Conservation (phyloP, 2,113 vertebrate species). For the Panthera uncia region DNA sequence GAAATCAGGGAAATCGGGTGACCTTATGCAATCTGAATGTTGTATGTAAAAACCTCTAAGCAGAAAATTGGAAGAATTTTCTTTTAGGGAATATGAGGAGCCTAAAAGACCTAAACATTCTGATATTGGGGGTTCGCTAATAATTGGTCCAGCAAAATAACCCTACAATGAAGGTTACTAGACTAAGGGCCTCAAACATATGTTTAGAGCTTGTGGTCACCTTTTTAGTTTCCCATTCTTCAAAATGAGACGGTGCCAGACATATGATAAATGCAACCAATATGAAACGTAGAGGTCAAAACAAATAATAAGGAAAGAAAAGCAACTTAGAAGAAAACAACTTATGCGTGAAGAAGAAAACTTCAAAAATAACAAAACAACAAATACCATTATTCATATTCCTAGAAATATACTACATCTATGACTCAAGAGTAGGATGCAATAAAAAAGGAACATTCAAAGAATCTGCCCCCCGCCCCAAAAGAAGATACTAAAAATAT, state of each 20-base stretch:
- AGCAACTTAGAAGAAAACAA: background rate
- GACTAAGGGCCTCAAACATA: background rate
- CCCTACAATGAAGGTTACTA: background rate
- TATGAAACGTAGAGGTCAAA: background rate
- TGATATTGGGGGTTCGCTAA: background rate
- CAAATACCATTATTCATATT: slow-evolving; percentile 13
- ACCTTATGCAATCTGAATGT: background rate
- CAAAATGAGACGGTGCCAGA: background rate
- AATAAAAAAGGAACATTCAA: background rate
- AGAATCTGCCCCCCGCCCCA: background rate
- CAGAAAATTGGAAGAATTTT: background rate
- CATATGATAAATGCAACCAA: background rate
- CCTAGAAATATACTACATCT: background rate
- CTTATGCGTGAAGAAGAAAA: background rate
- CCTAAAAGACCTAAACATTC: background rate
- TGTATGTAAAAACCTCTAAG: background rate
- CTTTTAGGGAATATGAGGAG: background rate
- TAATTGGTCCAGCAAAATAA: background rate
- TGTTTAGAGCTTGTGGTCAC: background rate
- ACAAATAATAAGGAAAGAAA: background rate
- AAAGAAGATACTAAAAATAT: background rate
- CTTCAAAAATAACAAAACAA: background rate
- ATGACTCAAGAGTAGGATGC: background rate
- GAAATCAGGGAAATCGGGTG: background rate
- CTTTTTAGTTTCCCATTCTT: background rate